Evolutionary conservation across 1,140 invertebrate species (phyloP).

Genomic region (Atta cephalotes): DNA sequence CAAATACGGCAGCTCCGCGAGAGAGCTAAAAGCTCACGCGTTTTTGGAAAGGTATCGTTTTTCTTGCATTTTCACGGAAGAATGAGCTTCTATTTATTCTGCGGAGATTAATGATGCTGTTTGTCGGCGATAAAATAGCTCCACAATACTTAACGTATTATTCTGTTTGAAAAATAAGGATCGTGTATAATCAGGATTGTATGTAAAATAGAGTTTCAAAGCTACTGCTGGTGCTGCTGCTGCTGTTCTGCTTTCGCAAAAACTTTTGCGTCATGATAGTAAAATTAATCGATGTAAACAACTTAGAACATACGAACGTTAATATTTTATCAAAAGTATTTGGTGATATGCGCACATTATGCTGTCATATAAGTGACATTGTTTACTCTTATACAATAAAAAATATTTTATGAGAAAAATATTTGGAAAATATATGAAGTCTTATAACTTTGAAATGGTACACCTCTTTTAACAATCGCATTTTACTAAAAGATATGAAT

Average conservation of each 20-base stretch:
- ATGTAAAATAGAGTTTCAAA: conserved; percentile 38
- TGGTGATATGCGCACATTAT: neutral
- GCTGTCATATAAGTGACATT: neutral
- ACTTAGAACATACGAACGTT: conserved; percentile 5
- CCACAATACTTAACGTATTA: conserved; percentile 41
- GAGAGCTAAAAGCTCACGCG: conserved; percentile 33
- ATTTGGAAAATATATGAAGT: neutral
- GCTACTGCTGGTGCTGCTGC: conserved; percentile 6
- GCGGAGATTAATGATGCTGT: conserved; percentile 55
- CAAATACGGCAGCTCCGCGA: conserved; percentile 2
- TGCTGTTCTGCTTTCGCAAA: conserved; percentile 10
- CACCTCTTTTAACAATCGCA: neutral
- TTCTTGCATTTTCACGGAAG: conserved; percentile 36
- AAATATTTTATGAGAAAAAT: conserved; percentile 21
- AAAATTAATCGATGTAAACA: conserved; percentile 46
- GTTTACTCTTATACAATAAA: neutral
- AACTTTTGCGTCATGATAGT: conserved; percentile 20
- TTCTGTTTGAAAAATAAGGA: conserved; percentile 47
- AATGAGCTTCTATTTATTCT: conserved; percentile 52
- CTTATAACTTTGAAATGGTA: neutral
- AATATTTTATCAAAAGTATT: conserved; percentile 36
- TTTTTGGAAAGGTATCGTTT: conserved; percentile 58
- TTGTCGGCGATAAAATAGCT: conserved; percentile 53
- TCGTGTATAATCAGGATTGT: conserved; percentile 46
- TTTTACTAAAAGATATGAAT: neutral